A percentile compares a stretch with the other conserved stretches of the same genome.
These are phyloP conservation scores for Brachypterus glaber DNA, from an alignment of 2,888 invertebrate species.

Conservation along the genomic window DNA sequence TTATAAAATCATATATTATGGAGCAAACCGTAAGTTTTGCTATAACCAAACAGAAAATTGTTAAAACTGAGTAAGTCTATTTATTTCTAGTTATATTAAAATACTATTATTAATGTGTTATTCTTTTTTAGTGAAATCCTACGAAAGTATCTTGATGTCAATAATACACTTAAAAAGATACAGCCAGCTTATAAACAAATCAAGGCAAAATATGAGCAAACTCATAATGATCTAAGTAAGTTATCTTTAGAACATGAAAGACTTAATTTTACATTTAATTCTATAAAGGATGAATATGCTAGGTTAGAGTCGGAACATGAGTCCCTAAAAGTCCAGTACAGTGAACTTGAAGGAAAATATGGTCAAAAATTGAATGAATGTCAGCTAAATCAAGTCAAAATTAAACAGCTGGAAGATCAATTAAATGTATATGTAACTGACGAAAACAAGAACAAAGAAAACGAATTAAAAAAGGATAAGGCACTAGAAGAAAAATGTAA, in stretches of 20 bases:
- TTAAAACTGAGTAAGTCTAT: constrained; percentile 31
- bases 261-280: too few relatives aligned
- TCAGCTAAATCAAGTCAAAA: too few relatives aligned
- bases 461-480: too few relatives aligned
- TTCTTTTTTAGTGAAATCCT: constrained; percentile 26
- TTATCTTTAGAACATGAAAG: not conserved
- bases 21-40: constrained; percentile 22
- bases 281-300: too few relatives aligned
- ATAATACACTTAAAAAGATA: constrained; percentile 20
- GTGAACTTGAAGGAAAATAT: too few relatives aligned
- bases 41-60: constrained; percentile 27
- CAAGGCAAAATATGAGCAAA: constrained; percentile 15
- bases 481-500: too few relatives aligned
- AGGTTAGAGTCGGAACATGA: too few relatives aligned
- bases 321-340: too few relatives aligned
- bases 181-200: constrained; percentile 18
- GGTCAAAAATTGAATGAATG: constrained; percentile 1
- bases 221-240: not conserved
- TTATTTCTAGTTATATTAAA: constrained; percentile 7
- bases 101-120: not conserved
- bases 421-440: too few relatives aligned
- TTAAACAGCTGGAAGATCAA: too few relatives aligned
- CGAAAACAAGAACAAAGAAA: too few relatives aligned
- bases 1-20: too few relatives aligned
- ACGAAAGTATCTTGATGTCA: constrained; percentile 20